Evolutionary conservation across 37 sponge, comb jelly and placozoan species (phyloP), one percentile per base, ranked within the genome.

Genomic region (Chondrosia reniformis): DNA sequence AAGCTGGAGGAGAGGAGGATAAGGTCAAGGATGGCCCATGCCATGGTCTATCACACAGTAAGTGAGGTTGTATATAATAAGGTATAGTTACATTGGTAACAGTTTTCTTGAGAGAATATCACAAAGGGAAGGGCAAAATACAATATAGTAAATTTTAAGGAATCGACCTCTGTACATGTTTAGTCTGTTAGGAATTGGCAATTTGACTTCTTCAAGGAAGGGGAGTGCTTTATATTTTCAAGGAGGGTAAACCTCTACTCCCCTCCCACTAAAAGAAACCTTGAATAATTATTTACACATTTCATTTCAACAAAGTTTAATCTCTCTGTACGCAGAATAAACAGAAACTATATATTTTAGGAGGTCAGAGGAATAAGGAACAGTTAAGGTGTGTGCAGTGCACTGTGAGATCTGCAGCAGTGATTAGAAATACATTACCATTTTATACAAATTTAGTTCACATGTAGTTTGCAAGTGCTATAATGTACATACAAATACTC

Each of bases 11-110:
- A 32, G 27, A 39, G 30, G 25, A 24, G 64, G 45, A 57, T 87
- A 55, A 39, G 62, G 80, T 82, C 85, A 1, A 55, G 90, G 21
- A 89, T 82, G 83, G 83, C 79, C 12, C 86, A 89, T 73, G 34
- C 82, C 15, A 79, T 85, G 83, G 80, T 89, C 38, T 55, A 85
- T 32, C 78, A 89, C 40, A 61, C 81, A 22, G 89, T 89, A 41
- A 76, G 82, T 57, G 41, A 44, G 45, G 40, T 27, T 59, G 28
- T 78, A 2, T 49, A n/a, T 57, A 45, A 9, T 33, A 27, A 2
- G 37, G 44, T 72, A 21, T 36, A n/a, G n/a, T n/a, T n/a, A n/a
- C n/a, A n/a, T n/a, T n/a, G n/a, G n/a, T n/a, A n/a, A n/a, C n/a
- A n/a, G n/a, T n/a, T n/a, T n/a, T n/a, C n/a, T n/a, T n/a, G n/a